These are phyloP conservation scores for Peromyscus aztecus DNA, from an alignment of 2,797 vertebrate species.

Conservation along the genomic window DNA sequence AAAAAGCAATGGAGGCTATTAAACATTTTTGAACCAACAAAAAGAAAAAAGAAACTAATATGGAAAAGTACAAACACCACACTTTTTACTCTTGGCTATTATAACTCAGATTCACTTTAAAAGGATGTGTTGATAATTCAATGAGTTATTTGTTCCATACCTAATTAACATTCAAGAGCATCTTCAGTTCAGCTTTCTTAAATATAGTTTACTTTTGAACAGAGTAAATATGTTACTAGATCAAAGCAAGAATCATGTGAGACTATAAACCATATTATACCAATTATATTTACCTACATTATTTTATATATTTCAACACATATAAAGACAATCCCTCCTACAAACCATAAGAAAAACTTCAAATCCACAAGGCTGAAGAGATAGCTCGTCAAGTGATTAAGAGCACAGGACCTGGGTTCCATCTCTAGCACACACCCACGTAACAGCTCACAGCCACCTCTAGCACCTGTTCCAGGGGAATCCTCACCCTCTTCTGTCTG, in stretches of 20 bases:
- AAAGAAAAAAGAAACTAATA: slow-evolving; percentile 15
- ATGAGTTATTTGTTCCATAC: slow-evolving; percentile 19
- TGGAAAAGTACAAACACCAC: not conserved
- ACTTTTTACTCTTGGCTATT: slow-evolving; percentile 14
- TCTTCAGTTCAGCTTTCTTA: slow-evolving; percentile 17
- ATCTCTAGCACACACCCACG: not conserved
- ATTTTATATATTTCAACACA: not conserved
- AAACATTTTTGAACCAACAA: not conserved
- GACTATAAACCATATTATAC: not conserved
- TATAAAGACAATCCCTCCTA: not conserved
- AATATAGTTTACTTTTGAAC: not conserved
- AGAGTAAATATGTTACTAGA: slow-evolving; percentile 25
- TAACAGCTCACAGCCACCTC: not conserved
- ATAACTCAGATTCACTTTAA: slow-evolving; percentile 26
- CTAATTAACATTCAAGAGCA: not conserved
- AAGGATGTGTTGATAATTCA: slow-evolving; percentile 15
- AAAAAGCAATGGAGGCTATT: slow-evolving; percentile 3
- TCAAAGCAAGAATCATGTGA: not conserved
- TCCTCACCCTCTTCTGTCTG: not conserved
- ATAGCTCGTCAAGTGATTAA: not conserved
- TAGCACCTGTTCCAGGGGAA: not conserved
- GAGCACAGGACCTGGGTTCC: not conserved
- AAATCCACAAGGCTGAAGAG: not conserved
- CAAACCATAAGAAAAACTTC: slow-evolving; percentile 4
- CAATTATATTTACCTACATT: not conserved